A percentile compares a stretch with the other conserved stretches of the same genome.
Evolutionary conservation across 2,797 vertebrate genomes (phyloP).

Genomic region (Chiloscyllium punctatum): DNA sequence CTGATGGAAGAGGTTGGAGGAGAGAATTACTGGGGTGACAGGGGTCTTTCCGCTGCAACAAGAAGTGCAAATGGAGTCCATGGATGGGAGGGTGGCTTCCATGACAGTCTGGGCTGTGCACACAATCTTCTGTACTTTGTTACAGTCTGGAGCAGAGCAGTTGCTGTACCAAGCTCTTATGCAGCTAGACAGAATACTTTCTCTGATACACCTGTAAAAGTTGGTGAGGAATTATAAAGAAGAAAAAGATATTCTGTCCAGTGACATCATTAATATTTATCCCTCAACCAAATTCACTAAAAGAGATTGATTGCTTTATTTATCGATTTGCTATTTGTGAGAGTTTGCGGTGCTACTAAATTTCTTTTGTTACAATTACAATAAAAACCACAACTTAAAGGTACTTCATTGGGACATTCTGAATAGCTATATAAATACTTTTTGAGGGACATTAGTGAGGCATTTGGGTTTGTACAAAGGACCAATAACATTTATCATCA

Average conservation of each 20-base stretch:
- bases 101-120: too few relatives aligned
- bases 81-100: too few relatives aligned
- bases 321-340: not conserved
- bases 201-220: too few relatives aligned
- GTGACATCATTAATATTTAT: not conserved
- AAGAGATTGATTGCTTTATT: not conserved
- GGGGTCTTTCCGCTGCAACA: too few relatives aligned
- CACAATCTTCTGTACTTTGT: too few relatives aligned
- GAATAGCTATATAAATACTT: not conserved
- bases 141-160: too few relatives aligned
- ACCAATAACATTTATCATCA: not conserved
- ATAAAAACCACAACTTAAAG: not conserved
- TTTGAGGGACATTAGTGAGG: not conserved
- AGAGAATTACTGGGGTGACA: too few relatives aligned
- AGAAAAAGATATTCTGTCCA: not conserved
- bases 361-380: not conserved
- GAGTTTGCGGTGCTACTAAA: not conserved
- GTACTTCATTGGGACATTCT: not conserved
- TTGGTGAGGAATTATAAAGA: not conserved
- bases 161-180: too few relatives aligned
- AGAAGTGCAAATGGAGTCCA: too few relatives aligned
- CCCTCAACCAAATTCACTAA: not conserved
- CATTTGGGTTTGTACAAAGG: not conserved
- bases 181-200: too few relatives aligned
- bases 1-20: too few relatives aligned